Evolutionary conservation across 1,140 invertebrate species (phyloP), one percentile per base, ranked within the genome.

Genomic region (Trichonephila clavipes): DNA sequence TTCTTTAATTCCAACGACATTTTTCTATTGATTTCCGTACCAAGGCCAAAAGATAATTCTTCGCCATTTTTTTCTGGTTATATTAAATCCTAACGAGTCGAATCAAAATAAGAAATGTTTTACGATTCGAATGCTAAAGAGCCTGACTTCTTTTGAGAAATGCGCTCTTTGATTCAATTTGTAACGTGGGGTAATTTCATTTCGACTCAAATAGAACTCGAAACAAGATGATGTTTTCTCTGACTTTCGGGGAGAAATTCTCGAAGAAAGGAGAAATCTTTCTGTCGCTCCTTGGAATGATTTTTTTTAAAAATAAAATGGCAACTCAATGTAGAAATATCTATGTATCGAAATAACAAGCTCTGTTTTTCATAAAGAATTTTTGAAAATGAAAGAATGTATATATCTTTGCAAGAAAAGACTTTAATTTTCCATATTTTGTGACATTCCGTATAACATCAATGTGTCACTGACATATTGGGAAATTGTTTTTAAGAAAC

Each of bases 111-210:
- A 77, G 72, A 77, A 77, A 77, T 77, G 34, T 28, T 77, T 77
- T 77, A 28, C 72, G 28, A 34, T 77, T 40, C 72, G 72, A 77
- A 77, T 77, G 28, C 28, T 77, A 77, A 85, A 24, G 24, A 85
- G 82, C 6, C 44, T n/a, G 82, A 51, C 40, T 85, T 59, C 81
- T 83, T 51, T 85, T 85, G 44, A 85, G 51, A 85, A 59, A 51
- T 85, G 19, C 82, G 51, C 40, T 85, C 51, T 85, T 59, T 85
- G 82, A 85, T 85, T 85, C 44, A 85, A 85, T 85, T 85, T 85
- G 82, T 51, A 59, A 24, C 44, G 10, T 14, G 51, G 51, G 82
- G 82, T 85, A 85, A 85, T 85, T 85, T 51, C 82, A 85, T 85
- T 85, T 85, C 51, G 82, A 85, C 44, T 85, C 51, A 85, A 85